These are phyloP conservation scores for Nephrotoma flavescens DNA, from an alignment of 2,888 invertebrate species.

Conservation along the genomic window DNA sequence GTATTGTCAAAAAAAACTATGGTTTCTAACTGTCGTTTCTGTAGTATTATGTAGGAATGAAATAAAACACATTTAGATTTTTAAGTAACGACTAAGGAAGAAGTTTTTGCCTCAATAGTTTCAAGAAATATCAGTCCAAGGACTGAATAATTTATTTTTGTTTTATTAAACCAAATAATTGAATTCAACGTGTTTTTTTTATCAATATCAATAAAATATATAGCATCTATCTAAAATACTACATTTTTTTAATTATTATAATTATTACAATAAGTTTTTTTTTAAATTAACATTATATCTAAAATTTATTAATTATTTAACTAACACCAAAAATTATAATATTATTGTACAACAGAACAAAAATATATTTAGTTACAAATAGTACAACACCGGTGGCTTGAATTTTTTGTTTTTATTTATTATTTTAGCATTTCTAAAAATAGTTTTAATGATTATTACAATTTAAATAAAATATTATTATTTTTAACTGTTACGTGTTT, in stretches of 20 bases:
- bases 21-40: too few relatives aligned
- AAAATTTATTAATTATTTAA: neutral
- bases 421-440: neutral
- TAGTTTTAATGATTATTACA: neutral
- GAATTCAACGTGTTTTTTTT: neutral
- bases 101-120: neutral
- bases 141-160: neutral
- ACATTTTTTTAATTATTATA: neutral
- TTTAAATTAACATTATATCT: neutral
- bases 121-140: neutral
- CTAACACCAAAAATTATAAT: neutral
- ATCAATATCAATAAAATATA: neutral
- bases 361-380: neutral
- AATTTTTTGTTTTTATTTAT: neutral
- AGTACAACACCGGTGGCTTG: neutral
- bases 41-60: too few relatives aligned
- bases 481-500: neutral
- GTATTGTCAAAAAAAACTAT: too few relatives aligned
- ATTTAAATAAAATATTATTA: neutral
- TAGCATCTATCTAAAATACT: neutral
- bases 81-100: neutral
- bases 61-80: neutral
- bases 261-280: neutral
- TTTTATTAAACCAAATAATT: neutral
- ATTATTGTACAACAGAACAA: neutral